Base-by-base conservation (phyloP, 2,888 invertebrate species). In the Didymodactylos carnosus region DNA sequence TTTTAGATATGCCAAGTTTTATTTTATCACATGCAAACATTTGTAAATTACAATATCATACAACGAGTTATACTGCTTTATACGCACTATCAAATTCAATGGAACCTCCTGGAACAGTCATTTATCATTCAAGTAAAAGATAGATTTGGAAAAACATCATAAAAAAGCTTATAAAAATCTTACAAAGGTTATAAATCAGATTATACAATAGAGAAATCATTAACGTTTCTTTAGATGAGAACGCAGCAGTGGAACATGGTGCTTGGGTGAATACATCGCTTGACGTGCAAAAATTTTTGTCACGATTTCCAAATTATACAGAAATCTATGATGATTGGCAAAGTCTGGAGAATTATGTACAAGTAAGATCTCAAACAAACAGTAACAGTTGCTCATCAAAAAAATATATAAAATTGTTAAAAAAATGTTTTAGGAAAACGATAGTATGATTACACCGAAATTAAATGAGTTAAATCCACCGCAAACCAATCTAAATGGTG, bases 71-170 rank as follows among this genome's bases (percentile, higher is more conserved):
- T 71, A 86, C 88, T 41, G 88, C 87, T 79, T 82, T 90, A 25
- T 87, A 87, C 78, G 89, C 88, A 0, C 80, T 88, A 62, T 87
- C 86, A 79, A 86, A 88, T 75, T 88, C 88, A 77, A 86, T 88
- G 70, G 86, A 87, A 76, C 87, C 88, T 14, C 89, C 89, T n/a
- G 90, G 90, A 39, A 83, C 87, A 70, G 84, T 87, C n/a, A 81
- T 91, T 8, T 90, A 90, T 78, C 87, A 87, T 79, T 90, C 90
- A 77, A 86, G 88, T 88, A 82, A 78, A n/a, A n/a, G n/a, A n/a
- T n/a, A n/a, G n/a, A n/a, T n/a, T n/a, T n/a, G n/a, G n/a, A n/a
- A n/a, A n/a, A n/a, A n/a, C n/a, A n/a, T n/a, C n/a, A n/a, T n/a
- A n/a, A n/a, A n/a, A n/a, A n/a, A n/a, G n/a, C n/a, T n/a, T n/a